Evolutionary conservation across 2,797 vertebrate species (phyloP).

Genomic region (Alcedo quadribrachys): DNA sequence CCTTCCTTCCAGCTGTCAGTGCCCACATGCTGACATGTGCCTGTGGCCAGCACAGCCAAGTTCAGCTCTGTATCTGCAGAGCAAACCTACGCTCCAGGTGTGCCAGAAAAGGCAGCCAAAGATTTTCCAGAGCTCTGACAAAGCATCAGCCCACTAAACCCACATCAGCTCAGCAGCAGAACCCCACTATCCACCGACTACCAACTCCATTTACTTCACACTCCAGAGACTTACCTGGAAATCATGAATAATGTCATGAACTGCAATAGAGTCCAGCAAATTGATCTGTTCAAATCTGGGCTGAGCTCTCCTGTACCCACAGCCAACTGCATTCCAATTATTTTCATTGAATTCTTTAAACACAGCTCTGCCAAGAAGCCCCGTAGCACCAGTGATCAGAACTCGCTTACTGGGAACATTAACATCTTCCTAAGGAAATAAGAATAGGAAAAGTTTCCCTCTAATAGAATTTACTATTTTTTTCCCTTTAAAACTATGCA

Average conservation of each 20-base stretch:
- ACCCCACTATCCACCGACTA: background rate
- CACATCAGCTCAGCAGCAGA: background rate
- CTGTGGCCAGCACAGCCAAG: background rate
- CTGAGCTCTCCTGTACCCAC: slow-evolving; percentile 87
- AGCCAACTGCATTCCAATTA: slow-evolving; percentile 87
- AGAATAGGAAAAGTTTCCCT: background rate
- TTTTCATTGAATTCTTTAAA: slow-evolving; percentile 88
- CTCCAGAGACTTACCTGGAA: slow-evolving; percentile 82
- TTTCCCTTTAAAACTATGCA: background rate
- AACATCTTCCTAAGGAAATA: slow-evolving; percentile 81
- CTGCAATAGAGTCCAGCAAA: slow-evolving; percentile 86
- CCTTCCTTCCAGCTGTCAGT: background rate
- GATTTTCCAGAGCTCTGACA: background rate
- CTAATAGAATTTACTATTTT: background rate
- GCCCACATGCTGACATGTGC: fast-evolving
- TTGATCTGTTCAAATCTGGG: slow-evolving; percentile 89
- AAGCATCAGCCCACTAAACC: background rate
- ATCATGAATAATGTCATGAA: slow-evolving; percentile 84
- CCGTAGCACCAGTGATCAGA: slow-evolving; percentile 92
- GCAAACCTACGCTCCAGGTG: background rate
- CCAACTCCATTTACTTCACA: background rate
- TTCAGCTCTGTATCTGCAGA: background rate
- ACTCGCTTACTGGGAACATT: slow-evolving; percentile 76
- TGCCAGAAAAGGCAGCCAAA: fast-evolving
- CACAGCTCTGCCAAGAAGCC: slow-evolving; percentile 91